phyloP scores from a whole-genome alignment of 2,888 invertebrate species.

The Hyppa rectilinea region DNA sequence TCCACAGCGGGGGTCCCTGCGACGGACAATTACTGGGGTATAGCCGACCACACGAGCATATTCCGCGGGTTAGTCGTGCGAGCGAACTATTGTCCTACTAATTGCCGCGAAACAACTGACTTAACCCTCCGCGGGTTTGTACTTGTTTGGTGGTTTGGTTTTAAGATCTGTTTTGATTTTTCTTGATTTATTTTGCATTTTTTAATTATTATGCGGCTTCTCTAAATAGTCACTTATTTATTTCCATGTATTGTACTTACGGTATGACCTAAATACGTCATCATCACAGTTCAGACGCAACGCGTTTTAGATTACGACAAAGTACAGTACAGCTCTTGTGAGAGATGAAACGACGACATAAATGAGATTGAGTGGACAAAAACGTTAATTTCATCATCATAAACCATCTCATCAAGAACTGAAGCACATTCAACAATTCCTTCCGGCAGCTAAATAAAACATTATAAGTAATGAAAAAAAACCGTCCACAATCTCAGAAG shows the following conservation, averaged over 20 bases:
- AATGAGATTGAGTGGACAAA: neutral
- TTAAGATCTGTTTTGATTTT: conserved; percentile 8
- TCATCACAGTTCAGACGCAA: too few species aligned
- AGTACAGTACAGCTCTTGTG: too few species aligned
- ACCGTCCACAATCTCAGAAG: conserved; percentile 1
- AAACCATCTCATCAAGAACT: conserved; percentile 36
- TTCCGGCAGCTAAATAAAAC: conserved; percentile 25
- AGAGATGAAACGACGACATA: neutral
- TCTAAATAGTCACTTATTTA: too few species aligned
- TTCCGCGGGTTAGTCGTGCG: conserved; percentile 73
- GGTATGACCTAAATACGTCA: too few species aligned
- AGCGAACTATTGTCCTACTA: conserved; percentile 66
- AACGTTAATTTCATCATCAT: conserved; percentile 33
- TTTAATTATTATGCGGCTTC: too few species aligned
- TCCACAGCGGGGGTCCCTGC: conserved; percentile 47
- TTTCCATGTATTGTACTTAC: too few species aligned
- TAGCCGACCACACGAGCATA: conserved; percentile 74
- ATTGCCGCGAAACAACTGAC: conserved; percentile 68
- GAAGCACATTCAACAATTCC: conserved; percentile 38
- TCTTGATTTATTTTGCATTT: neutral
- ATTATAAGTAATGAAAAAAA: conserved; percentile 11
- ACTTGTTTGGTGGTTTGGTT: conserved; percentile 33
- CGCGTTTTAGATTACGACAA: too few species aligned
- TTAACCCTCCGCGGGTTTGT: conserved; percentile 59
- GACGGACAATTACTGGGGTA: conserved; percentile 61